These are phyloP conservation scores for Lophotis ruficrista DNA, from an alignment of 2,113 vertebrate species.

Conservation along the genomic window DNA sequence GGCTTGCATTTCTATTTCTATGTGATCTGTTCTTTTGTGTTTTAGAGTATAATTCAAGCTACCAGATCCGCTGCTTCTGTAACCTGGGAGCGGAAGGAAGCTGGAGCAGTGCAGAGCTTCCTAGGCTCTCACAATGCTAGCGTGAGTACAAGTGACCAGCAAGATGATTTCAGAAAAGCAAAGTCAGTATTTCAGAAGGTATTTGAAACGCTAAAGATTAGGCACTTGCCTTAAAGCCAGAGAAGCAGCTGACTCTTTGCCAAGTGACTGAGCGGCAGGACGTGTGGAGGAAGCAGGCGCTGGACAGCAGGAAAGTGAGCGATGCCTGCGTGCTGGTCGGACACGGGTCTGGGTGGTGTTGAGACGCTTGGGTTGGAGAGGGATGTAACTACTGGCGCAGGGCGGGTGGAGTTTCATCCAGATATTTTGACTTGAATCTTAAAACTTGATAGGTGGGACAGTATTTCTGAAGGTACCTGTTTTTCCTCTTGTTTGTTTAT, in stretches of 20 bases:
- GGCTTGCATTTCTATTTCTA: not conserved
- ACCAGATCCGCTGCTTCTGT: not conserved
- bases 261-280: not conserved
- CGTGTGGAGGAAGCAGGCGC: not conserved
- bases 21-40: not conserved
- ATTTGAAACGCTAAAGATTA: not conserved
- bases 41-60: not conserved
- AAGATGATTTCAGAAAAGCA: not conserved
- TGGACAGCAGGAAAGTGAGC: not conserved
- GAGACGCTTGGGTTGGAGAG: not conserved
- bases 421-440: not conserved
- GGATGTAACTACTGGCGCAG: too few species aligned
- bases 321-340: rapidly evolving
- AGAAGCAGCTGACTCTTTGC: not conserved
- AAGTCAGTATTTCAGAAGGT: not conserved
- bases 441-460: not conserved
- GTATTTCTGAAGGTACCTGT: not conserved
- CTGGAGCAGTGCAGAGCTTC: not conserved
- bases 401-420: not conserved
- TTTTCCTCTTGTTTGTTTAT: not conserved
- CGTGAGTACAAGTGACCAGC: not conserved
- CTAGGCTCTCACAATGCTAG: not conserved
- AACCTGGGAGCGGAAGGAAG: not conserved
- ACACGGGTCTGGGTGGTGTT: rapidly evolving
- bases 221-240: not conserved